A percentile compares a stretch with the other conserved stretches of the same genome.
These are phyloP conservation scores for Halichoerus grypus DNA, from an alignment of 2,113 vertebrate genomes.

Conservation along the genomic window DNA sequence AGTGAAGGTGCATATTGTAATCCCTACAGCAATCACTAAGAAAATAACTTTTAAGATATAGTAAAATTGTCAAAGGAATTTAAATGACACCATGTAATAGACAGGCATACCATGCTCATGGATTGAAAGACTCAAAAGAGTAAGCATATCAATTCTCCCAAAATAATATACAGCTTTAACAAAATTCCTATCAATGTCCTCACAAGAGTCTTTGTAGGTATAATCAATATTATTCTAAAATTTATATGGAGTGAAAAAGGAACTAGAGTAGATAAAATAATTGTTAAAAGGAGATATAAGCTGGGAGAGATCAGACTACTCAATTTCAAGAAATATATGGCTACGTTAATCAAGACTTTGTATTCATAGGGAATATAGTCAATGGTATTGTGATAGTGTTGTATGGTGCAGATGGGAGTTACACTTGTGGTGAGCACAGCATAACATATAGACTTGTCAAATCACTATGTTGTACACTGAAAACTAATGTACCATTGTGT, in stretches of 20 bases:
- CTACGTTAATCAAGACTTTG: not conserved
- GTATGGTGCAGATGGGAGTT: not conserved
- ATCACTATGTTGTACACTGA: not conserved
- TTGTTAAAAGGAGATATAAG: conserved; percentile 19
- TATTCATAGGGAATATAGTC: not conserved
- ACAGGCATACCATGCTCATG: not conserved
- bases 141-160: not conserved
- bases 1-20: not conserved
- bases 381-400: not conserved
- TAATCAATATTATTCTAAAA: not conserved
- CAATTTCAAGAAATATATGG: not conserved
- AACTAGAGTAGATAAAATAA: not conserved
- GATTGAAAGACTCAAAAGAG: not conserved
- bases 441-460: not conserved
- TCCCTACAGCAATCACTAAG: not conserved
- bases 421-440: not conserved
- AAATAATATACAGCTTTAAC: conserved; percentile 37
- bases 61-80: not conserved
- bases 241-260: not conserved
- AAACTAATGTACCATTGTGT: not conserved
- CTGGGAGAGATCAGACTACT: not conserved
- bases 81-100: not conserved
- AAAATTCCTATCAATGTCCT: not conserved
- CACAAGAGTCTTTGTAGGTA: not conserved
- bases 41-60: not conserved